phyloP scores from a whole-genome alignment of 1,140 invertebrate species.

The Pinna nobilis region DNA sequence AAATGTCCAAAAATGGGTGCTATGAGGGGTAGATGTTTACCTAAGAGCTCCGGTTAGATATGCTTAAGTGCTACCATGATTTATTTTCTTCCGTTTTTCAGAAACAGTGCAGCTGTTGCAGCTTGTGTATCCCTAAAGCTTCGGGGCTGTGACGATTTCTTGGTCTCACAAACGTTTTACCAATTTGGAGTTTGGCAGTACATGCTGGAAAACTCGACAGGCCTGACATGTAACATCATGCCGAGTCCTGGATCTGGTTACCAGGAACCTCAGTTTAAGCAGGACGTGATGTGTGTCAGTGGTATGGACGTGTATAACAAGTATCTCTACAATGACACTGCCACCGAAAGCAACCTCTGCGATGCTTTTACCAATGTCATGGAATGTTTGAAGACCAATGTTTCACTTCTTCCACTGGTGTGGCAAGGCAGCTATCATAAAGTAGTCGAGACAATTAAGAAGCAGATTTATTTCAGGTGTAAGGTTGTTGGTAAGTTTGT shows the following conservation, averaged over 20 bases:
- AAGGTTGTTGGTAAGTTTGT: conserved; percentile 3
- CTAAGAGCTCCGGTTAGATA: no score
- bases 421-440: background rate
- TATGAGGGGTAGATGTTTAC: no score
- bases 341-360: background rate
- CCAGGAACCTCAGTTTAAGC: background rate
- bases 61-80: no score
- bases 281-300: background rate
- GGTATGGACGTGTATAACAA: background rate
- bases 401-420: background rate
- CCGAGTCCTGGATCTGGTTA: background rate
- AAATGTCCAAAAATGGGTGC: no score
- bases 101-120: background rate
- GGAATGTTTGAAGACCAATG: background rate
- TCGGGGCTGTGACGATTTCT: conserved; percentile 2
- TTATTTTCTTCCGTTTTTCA: background rate
- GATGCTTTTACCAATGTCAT: background rate
- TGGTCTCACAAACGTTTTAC: background rate
- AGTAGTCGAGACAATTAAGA: background rate
- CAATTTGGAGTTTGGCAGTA: background rate
- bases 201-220: background rate
- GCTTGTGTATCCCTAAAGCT: background rate
- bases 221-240: background rate
- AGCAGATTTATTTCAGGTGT: conserved; percentile 12
- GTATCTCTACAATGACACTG: conserved; percentile 2